Percentiles rank a stretch among this genome's conserved stretches.
Evolutionary conservation across 2,797 vertebrate genomes (phyloP).

Genomic region (Enteromius thamalakanensis): DNA sequence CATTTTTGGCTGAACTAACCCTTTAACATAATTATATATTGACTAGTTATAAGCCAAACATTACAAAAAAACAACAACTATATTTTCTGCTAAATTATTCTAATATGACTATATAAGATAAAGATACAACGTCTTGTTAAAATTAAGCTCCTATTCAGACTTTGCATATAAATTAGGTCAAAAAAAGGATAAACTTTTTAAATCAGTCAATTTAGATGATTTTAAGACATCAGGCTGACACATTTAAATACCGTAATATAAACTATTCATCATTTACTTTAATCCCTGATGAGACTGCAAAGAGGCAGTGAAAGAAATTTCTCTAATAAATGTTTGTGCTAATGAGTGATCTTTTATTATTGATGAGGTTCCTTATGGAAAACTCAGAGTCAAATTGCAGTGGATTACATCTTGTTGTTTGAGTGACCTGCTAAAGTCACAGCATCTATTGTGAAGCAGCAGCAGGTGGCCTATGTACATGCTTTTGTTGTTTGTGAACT

Average conservation of each 20-base stretch:
- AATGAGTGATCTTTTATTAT: constrained; percentile 75
- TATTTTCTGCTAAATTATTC: background rate
- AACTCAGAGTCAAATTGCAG: constrained; percentile 68
- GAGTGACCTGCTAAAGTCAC: constrained; percentile 65
- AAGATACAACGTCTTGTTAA: background rate
- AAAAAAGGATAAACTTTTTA: background rate
- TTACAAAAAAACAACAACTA: no score
- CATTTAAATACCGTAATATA: background rate
- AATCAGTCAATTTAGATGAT: background rate
- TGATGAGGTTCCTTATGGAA: constrained; percentile 72
- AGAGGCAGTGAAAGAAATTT: constrained; percentile 54
- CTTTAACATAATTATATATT: no score
- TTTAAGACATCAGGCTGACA: background rate
- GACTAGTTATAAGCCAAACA: no score
- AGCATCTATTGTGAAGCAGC: constrained; percentile 72
- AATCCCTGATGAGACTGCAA: background rate
- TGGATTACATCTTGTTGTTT: constrained; percentile 64
- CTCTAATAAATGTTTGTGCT: constrained; percentile 67
- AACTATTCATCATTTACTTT: background rate
- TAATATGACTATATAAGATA: background rate
- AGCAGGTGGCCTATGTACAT: constrained; percentile 79
- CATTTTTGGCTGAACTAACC: no score
- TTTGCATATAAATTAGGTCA: background rate
- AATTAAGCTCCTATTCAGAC: background rate
- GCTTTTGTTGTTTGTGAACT: constrained; percentile 76